Conservation (phyloP, 2,797 vertebrate genomes). For the Scarus forsteni region DNA sequence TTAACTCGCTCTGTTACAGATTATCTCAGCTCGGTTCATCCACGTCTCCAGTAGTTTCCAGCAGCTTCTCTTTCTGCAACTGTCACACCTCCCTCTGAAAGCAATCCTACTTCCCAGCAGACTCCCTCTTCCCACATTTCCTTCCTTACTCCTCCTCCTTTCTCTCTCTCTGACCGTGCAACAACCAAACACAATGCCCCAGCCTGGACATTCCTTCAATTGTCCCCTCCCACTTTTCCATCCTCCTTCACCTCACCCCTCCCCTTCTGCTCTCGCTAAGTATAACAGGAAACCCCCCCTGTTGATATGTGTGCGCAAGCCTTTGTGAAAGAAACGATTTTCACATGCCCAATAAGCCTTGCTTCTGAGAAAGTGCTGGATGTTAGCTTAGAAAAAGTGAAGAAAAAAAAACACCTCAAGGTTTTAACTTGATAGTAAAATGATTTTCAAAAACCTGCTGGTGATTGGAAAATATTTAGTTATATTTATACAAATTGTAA, state of each 20-base stretch:
- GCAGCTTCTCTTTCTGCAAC: constrained; percentile 20
- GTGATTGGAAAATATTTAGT: neutral
- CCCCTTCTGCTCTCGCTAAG: constrained; percentile 26
- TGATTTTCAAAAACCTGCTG: neutral
- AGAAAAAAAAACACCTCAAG: neutral
- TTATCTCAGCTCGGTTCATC: neutral
- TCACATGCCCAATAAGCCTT: constrained; percentile 2
- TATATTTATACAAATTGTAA: neutral
- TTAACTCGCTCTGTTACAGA: neutral
- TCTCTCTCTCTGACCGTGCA: neutral
- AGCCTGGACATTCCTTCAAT: constrained; percentile 61
- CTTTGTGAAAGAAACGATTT: neutral
- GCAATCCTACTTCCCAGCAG: constrained; percentile 52
- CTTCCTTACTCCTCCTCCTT: neutral
- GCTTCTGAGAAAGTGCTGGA: neutral
- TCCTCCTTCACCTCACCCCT: constrained; percentile 47
- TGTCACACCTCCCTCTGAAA: constrained; percentile 56
- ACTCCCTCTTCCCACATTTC: constrained; percentile 19
- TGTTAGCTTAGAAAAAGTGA: neutral
- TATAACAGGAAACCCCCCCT: constrained; percentile 61
- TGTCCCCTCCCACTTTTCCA: constrained; percentile 47
- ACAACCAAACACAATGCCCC: constrained; percentile 53
- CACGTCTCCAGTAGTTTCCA: constrained; percentile 3
- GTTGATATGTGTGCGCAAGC: constrained; percentile 17
- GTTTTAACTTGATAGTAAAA: neutral